Base-by-base conservation (phyloP, 2,797 vertebrate species). In the Onychomys torridus region DNA sequence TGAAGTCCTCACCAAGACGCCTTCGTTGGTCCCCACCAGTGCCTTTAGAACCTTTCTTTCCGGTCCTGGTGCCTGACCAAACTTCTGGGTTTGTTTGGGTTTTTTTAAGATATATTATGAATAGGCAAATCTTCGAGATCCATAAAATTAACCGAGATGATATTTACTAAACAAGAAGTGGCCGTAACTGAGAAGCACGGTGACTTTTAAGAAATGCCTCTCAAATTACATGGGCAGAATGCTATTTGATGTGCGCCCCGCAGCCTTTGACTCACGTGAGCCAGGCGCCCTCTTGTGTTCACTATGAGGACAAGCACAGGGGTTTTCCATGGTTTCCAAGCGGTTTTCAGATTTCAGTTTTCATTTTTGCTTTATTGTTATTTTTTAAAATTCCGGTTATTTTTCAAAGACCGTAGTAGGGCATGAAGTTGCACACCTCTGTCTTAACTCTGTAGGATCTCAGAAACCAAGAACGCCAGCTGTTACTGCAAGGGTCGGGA, bases 221-320 rank as follows among this genome's bases (percentile, higher is more conserved):
- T 83, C 57, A 63, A 63, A 79, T 4, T 93, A 27, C 23, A 63
- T 21, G 6, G 16, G 2, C 8, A 3, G 1, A 0, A 13, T 0
- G 34, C 46, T 1, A 3, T 14, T 32, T 1, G 8, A 2, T 10
- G 13, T 0, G 3, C 17, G n/a, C 37, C 1, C 2, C 37, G 4
- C 10, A 84, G 29, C n/a, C 40, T 6, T 63, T 2, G 52, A 55
- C 11, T 71, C 87, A n/a, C 49, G 61, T 88, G 95, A 93, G 57
- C 52, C 46, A 79, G 40, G 90, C 40, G 82, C 97, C 97, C 97
- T 95, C 97, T 97, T 59, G 97, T 95, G 97, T 65, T 92, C 92
- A 83, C 25, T 55, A 6, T 0, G 0, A 75, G 78, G 43, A 34
- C 34, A 85, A 73, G 85, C 77, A 61, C 40, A 19, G 73, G 0